Conservation (phyloP, 2,113 vertebrate genomes). For the Platycercus adscitus region DNA sequence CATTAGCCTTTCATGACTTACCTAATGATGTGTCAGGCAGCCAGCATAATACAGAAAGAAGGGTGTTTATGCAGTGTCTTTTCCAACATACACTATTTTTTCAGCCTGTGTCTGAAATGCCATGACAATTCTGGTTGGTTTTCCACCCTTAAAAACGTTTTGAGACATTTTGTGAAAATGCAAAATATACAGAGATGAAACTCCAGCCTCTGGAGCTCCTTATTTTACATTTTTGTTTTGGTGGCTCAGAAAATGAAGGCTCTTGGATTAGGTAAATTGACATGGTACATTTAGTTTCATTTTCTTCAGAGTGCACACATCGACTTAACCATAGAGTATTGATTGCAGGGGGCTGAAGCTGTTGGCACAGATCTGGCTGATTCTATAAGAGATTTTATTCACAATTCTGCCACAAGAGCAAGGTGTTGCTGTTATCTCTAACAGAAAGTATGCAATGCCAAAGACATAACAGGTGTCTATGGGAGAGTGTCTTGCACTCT, state of each 20-base stretch:
- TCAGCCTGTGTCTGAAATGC: not conserved
- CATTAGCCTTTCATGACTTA: not conserved
- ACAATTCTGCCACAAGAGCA: not conserved
- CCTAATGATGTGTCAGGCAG: not conserved
- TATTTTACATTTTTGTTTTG: not conserved
- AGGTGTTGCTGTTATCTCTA: not conserved
- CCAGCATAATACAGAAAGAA: not conserved
- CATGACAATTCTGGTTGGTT: not conserved
- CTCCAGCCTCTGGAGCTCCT: not conserved
- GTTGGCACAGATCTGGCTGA: not conserved
- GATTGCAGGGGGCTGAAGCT: not conserved
- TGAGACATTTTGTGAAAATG: not conserved
- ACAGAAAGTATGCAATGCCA: not conserved
- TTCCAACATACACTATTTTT: not conserved
- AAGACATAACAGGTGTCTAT: not conserved
- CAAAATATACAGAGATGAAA: not conserved
- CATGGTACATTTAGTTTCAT: not conserved
- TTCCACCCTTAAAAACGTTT: not conserved
- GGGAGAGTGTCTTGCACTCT: not conserved
- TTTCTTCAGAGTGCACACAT: not conserved
- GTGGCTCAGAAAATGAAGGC: not conserved
- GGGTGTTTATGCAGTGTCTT: slow-evolving; percentile 5
- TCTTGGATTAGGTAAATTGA: slow-evolving; percentile 47
- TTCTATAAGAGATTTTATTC: not conserved
- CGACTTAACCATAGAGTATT: slow-evolving; percentile 28